Evolutionary conservation across 2,113 vertebrate genomes (phyloP).

Genomic region (Lates calcarifer): DNA sequence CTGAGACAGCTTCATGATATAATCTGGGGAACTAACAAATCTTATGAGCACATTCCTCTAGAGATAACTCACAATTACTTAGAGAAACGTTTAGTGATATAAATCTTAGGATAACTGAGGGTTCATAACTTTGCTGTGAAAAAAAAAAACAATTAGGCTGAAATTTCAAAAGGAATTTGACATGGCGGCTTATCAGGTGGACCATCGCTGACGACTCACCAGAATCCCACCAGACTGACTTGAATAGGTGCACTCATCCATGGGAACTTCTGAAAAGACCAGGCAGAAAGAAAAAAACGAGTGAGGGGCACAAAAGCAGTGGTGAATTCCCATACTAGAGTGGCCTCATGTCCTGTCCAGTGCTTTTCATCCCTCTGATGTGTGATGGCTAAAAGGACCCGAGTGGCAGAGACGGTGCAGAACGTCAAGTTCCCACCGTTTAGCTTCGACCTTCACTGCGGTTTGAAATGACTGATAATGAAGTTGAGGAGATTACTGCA

Average conservation of each 20-base stretch:
- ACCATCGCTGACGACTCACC: conserved; percentile 87
- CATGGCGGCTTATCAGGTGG: conserved; percentile 51
- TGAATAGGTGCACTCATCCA: conserved; percentile 99
- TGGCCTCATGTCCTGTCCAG: conserved; percentile 39
- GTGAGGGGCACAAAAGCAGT: conserved; percentile 64
- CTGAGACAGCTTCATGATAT: neutral
- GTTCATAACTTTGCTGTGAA: neutral
- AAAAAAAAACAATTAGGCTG: neutral
- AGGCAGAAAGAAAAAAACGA: conserved; percentile 59
- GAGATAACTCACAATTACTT: neutral
- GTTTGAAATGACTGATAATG: conserved; percentile 19
- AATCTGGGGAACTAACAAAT: neutral
- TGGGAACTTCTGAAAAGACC: conserved; percentile 90
- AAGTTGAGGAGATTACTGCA: neutral
- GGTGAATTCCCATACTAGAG: conserved; percentile 52
- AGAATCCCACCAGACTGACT: conserved; percentile 95
- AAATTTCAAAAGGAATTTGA: conserved; percentile 31
- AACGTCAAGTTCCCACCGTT: conserved; percentile 7
- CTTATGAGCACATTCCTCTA: neutral
- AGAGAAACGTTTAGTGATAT: neutral
- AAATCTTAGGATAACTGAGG: conserved; percentile 1
- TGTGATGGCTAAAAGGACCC: conserved; percentile 26
- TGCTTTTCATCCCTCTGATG: conserved; percentile 48
- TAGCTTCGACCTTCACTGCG: neutral
- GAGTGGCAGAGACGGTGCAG: neutral